Evolutionary conservation across 2,113 vertebrate species (phyloP).

Genomic region (Aplodontia rufa): DNA sequence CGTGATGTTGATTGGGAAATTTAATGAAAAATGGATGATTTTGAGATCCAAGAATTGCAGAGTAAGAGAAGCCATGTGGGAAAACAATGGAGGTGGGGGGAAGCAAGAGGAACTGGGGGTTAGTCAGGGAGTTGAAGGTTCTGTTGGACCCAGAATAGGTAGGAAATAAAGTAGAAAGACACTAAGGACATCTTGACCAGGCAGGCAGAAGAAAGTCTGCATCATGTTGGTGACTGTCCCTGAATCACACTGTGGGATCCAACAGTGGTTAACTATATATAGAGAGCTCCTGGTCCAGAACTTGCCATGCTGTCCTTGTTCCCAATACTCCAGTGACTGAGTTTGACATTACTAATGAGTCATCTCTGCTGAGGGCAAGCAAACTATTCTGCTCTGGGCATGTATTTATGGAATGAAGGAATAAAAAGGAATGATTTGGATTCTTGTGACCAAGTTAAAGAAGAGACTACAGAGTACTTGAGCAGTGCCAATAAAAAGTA

Average conservation of each 20-base stretch:
- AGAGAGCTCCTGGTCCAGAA: neutral
- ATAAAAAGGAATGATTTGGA: neutral
- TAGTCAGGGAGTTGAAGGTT: neutral
- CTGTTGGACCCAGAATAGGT: neutral
- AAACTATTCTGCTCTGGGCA: neutral
- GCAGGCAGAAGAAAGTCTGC: neutral
- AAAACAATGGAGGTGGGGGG: neutral
- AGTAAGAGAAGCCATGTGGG: neutral
- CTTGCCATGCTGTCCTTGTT: neutral
- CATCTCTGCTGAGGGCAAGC: neutral
- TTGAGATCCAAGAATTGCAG: neutral
- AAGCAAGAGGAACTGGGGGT: neutral
- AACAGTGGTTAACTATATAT: neutral
- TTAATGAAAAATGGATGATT: conserved; percentile 29
- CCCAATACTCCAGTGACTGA: neutral
- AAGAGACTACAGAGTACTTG: neutral
- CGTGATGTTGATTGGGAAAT: neutral
- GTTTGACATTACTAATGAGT: neutral
- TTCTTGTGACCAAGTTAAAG: neutral
- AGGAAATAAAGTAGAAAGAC: conserved; percentile 27
- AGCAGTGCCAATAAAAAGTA: neutral
- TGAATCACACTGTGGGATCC: neutral
- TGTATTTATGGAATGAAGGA: neutral
- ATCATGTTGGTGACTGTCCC: neutral
- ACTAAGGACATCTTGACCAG: neutral